phyloP scores from a whole-genome alignment of 2,797 vertebrate genomes.

The Sandelia bainsii region DNA sequence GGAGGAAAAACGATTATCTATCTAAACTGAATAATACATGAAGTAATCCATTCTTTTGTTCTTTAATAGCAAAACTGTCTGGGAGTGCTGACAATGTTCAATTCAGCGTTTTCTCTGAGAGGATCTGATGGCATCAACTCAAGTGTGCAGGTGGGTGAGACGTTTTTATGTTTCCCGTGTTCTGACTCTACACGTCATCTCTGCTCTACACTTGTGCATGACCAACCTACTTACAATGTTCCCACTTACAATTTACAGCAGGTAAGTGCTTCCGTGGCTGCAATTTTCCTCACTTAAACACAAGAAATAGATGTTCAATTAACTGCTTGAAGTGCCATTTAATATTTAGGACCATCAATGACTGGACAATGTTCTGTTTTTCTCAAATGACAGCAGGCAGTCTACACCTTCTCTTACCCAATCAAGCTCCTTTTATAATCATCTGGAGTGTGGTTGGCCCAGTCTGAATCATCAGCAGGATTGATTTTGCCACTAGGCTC shows the following conservation, averaged over 20 bases:
- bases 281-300: not conserved
- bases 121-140: slow-evolving; percentile 41
- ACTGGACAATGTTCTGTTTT: slow-evolving; percentile 8
- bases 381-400: slow-evolving; percentile 4
- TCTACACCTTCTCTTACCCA: slow-evolving; percentile 42
- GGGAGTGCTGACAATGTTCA: slow-evolving; percentile 36
- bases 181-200: slow-evolving; percentile 6
- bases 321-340: slow-evolving; percentile 17
- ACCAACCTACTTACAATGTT: not conserved
- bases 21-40: slow-evolving; percentile 47
- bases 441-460: slow-evolving; percentile 64
- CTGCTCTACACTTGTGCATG: not conserved
- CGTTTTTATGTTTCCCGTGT: slow-evolving; percentile 24
- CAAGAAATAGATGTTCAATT: not conserved
- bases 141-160: slow-evolving; percentile 17
- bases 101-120: slow-evolving; percentile 31
- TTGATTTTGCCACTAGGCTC: slow-evolving; percentile 64
- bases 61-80: slow-evolving; percentile 36
- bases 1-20: slow-evolving; percentile 3
- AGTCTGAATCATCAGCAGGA: slow-evolving; percentile 76
- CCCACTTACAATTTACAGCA: not conserved
- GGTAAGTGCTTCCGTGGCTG: not conserved
- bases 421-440: slow-evolving; percentile 78
- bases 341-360: slow-evolving; percentile 21
- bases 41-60: slow-evolving; percentile 37